Conservation (phyloP, 2,797 vertebrate genomes). For the Hemitrygon akajei region DNA sequence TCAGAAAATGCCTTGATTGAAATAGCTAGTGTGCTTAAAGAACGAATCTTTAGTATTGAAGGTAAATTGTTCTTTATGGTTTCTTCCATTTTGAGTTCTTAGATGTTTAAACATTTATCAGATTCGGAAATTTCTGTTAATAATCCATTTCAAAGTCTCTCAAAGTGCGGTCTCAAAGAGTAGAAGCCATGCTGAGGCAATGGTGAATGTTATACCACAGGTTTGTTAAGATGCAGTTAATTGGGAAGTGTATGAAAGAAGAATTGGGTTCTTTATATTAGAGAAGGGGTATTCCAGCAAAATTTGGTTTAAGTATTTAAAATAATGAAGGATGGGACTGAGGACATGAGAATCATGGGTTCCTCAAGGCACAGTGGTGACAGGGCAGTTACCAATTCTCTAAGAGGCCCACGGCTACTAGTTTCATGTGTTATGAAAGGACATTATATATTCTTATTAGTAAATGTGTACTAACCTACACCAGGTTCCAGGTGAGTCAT, state of each 20-base stretch:
- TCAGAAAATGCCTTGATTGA: constrained; percentile 76
- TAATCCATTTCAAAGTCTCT: background rate
- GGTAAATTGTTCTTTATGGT: constrained; percentile 54
- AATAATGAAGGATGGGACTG: background rate
- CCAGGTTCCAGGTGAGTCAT: no score
- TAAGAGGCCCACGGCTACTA: no score
- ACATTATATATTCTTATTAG: no score
- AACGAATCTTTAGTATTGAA: constrained; percentile 93
- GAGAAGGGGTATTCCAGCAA: background rate
- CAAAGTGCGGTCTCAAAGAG: background rate
- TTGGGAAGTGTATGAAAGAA: background rate
- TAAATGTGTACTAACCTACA: no score
- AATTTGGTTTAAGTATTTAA: background rate
- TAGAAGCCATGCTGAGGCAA: background rate
- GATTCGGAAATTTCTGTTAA: background rate
- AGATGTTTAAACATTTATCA: background rate
- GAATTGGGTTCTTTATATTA: background rate
- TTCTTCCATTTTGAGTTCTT: constrained; percentile 13
- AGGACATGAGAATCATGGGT: background rate
- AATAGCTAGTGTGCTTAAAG: constrained; percentile 79
- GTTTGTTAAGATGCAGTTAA: background rate
- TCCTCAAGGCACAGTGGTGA: background rate
- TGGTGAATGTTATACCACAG: background rate
- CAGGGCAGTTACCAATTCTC: no score
- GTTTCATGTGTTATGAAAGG: no score